phyloP scores from a whole-genome alignment of 2,113 vertebrate species.

The Epinephelus moara region DNA sequence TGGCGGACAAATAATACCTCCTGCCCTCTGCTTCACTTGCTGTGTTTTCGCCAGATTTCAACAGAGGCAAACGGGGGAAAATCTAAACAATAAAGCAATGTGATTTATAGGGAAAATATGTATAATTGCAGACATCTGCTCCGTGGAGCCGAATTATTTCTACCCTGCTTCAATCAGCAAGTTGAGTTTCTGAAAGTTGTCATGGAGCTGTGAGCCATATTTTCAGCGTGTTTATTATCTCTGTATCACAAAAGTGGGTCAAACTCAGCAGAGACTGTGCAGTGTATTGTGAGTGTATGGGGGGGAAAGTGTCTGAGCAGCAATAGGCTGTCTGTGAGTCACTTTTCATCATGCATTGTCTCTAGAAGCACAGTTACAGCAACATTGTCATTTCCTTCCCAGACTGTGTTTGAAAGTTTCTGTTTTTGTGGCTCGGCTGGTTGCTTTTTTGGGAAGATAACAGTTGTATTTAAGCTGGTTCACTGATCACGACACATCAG shows the following conservation, averaged over 20 bases:
- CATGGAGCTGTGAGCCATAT: slow-evolving; percentile 28
- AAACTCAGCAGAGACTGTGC: slow-evolving; percentile 48
- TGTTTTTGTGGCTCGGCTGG: slow-evolving; percentile 11
- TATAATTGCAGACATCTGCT: slow-evolving; percentile 56
- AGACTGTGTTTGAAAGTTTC: slow-evolving; percentile 23
- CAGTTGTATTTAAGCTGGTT: neutral
- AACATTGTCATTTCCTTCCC: slow-evolving; percentile 23
- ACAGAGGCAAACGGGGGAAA: neutral
- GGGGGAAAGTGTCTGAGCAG: slow-evolving; percentile 16
- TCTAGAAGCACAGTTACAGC: slow-evolving; percentile 15
- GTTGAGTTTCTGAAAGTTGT: slow-evolving; percentile 34
- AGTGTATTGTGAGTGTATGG: slow-evolving; percentile 44
- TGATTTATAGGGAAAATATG: slow-evolving; percentile 41
- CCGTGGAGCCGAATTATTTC: slow-evolving; percentile 23
- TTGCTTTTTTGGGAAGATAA: neutral
- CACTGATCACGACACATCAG: neutral
- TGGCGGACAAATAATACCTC: slow-evolving; percentile 26
- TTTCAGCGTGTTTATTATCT: slow-evolving; percentile 62
- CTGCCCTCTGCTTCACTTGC: slow-evolving; percentile 16
- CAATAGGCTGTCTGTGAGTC: slow-evolving; percentile 16
- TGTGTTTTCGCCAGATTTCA: slow-evolving; percentile 30
- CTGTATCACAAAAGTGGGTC: slow-evolving; percentile 65
- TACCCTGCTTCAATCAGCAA: slow-evolving; percentile 41
- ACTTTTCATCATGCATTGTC: slow-evolving; percentile 26
- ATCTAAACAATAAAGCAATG: neutral